These are phyloP conservation scores for Rhinichthys klamathensis DNA, from an alignment of 2,113 vertebrate genomes.

Conservation along the genomic window DNA sequence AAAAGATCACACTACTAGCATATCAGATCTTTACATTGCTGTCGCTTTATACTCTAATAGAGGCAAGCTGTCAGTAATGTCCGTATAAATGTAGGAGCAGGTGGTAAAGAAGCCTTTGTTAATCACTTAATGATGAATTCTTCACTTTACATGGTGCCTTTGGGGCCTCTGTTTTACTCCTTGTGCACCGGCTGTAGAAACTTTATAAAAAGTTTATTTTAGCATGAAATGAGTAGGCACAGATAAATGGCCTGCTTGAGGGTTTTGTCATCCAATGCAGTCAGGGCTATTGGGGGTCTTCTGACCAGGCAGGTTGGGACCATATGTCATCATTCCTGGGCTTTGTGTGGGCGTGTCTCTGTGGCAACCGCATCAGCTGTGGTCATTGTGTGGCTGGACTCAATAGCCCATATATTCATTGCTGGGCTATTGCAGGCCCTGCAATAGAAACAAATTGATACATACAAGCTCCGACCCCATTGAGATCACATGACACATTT, in stretches of 20 bases:
- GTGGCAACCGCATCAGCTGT: constrained; percentile 85
- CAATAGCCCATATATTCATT: constrained; percentile 89
- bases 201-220: constrained; percentile 86
- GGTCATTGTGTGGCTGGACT: constrained; percentile 79
- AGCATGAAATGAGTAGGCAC: constrained; percentile 79
- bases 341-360: constrained; percentile 82
- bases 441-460: constrained; percentile 96
- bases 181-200: constrained; percentile 75
- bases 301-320: constrained; percentile 81
- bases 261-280: constrained; percentile 72
- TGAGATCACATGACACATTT: constrained; percentile 82
- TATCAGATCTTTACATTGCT: constrained; percentile 4
- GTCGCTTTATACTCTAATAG: constrained; percentile 62
- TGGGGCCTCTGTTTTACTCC: constrained; percentile 71
- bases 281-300: constrained; percentile 78
- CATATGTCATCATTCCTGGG: constrained; percentile 91
- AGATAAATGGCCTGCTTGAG: constrained; percentile 72
- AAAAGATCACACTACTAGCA: not conserved
- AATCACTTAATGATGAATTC: constrained; percentile 81
- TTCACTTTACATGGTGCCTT: constrained; percentile 76
- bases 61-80: constrained; percentile 67
- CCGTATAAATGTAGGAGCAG: constrained; percentile 77
- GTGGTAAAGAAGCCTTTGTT: constrained; percentile 79
- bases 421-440: constrained; percentile 72
- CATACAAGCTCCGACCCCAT: constrained; percentile 82